A percentile compares a stretch with the other conserved stretches of the same genome.
These are phyloP conservation scores for Melipona bicolor DNA, from an alignment of 2,888 invertebrate genomes.

Conservation along the genomic window DNA sequence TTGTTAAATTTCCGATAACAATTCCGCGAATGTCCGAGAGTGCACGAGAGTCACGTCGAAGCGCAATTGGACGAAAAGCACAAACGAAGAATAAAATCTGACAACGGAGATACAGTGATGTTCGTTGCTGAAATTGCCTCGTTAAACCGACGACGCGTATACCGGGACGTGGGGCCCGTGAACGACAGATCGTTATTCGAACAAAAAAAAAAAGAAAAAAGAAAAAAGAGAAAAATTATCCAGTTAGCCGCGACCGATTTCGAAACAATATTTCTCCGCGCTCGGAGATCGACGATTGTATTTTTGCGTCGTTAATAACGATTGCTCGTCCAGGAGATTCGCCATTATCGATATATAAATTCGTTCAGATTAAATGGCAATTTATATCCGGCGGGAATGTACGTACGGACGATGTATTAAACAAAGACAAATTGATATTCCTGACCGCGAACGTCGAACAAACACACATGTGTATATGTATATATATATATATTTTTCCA, in stretches of 20 bases:
- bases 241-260: neutral
- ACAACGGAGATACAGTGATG: neutral
- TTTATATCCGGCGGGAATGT: conserved; percentile 11
- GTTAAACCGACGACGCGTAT: neutral
- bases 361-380: conserved; percentile 21
- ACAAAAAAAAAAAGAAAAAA: conserved; percentile 1
- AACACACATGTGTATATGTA: neutral
- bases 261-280: conserved; percentile 4
- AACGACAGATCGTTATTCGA: conserved; percentile 15
- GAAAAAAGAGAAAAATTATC: conserved; percentile 7
- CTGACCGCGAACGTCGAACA: neutral
- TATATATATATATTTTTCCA: neutral
- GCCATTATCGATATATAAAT: conserved; percentile 16
- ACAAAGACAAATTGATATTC: conserved; percentile 26
- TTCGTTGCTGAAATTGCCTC: conserved; percentile 13
- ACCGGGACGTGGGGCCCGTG: too few relatives aligned
- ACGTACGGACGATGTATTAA: neutral
- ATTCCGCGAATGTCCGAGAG: neutral
- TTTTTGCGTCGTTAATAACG: conserved; percentile 23
- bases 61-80: neutral
- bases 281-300: conserved; percentile 2
- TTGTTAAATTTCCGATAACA: neutral
- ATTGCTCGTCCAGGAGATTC: neutral
- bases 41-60: neutral
- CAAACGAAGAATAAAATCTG: neutral